Base-by-base conservation (phyloP, 2,797 vertebrate species). In the Selene dorsalis region DNA sequence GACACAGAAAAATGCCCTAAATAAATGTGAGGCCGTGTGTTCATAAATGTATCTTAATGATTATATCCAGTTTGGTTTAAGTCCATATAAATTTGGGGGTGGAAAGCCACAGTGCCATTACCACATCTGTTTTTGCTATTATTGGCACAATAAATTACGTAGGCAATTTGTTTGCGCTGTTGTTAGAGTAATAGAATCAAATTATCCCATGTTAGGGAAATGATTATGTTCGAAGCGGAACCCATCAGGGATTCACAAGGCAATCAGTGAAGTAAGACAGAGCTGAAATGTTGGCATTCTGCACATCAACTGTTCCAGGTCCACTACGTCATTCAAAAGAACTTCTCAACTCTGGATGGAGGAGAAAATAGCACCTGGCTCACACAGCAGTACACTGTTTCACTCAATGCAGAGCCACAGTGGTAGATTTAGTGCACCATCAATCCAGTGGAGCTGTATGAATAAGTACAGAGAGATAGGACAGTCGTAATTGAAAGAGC, bases 141-240 rank as follows among this genome's bases (percentile, higher is more conserved):
- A 94, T 91, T 94, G 93, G 91, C 91, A 89, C 91, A 90, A 88
- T 94, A 94, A 94, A 94, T 93, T 92, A 92, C 85, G 80, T 88
- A 89, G 89, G 84, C 89, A 94, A 93, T 94, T 94, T 94, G 92
- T 95, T 93, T 92, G 89, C 77, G 79, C 88, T 91, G 91, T 92
- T 93, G 92, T 94, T 93, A 88, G 88, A 91, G 89, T 93, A 93
- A 94, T 91, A 91, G 91, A 93, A 91, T 92, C 87, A 89, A 87
- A 89, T 92, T 94, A 94, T 92, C 84, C 83, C 73, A 90, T 90
- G 92, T 92, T 93, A 92, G 85, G 88, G 89, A 93, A 94, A 93
- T 92, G 85, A 92, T 92, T 94, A 91, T 92, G 91, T 92, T 91
- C 88, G 69, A 88, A 92, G 88, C 85, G 76, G 89, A 93, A 92